Conservation (phyloP, 2,113 vertebrate genomes). For the Nansenia antarctica region DNA sequence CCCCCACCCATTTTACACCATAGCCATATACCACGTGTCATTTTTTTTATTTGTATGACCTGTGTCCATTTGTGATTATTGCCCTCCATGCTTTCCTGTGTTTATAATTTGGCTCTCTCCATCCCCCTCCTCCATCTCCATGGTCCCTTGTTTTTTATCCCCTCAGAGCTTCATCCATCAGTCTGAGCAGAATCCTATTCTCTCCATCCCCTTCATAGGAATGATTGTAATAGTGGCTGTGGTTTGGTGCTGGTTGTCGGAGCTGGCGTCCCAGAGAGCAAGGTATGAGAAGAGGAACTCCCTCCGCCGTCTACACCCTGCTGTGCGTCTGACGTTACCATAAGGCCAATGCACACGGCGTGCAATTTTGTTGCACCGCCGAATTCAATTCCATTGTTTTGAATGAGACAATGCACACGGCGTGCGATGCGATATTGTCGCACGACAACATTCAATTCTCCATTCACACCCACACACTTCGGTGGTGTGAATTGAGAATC, state of each 20-base stretch:
- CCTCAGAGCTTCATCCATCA: constrained; percentile 80
- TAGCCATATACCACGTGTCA: constrained; percentile 31
- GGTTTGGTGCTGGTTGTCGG: constrained; percentile 92
- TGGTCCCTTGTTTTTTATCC: constrained; percentile 57
- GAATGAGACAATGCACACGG: too few relatives aligned
- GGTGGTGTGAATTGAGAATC: too few relatives aligned
- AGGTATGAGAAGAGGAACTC: constrained; percentile 78
- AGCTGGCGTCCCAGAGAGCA: constrained; percentile 83
- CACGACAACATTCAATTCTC: too few relatives aligned
- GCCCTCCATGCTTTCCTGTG: constrained; percentile 11
- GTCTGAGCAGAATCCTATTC: constrained; percentile 80
- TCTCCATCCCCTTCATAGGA: constrained; percentile 88
- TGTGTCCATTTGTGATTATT: constrained; percentile 28
- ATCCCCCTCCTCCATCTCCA: constrained; percentile 62
- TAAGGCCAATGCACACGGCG: too few relatives aligned
- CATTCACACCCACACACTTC: too few relatives aligned
- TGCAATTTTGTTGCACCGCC: too few relatives aligned
- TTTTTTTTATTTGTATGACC: constrained; percentile 30
- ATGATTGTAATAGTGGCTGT: constrained; percentile 90
- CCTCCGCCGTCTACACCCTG: constrained; percentile 39
- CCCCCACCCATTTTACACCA: constrained; percentile 7
- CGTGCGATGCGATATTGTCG: too few relatives aligned
- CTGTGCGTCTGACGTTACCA: not conserved
- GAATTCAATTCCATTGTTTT: too few relatives aligned
- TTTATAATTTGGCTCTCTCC: constrained; percentile 47